These are phyloP conservation scores for Halichondria panicea DNA, from an alignment of 37 sponge, comb jelly and placozoan species.

Conservation along the genomic window DNA sequence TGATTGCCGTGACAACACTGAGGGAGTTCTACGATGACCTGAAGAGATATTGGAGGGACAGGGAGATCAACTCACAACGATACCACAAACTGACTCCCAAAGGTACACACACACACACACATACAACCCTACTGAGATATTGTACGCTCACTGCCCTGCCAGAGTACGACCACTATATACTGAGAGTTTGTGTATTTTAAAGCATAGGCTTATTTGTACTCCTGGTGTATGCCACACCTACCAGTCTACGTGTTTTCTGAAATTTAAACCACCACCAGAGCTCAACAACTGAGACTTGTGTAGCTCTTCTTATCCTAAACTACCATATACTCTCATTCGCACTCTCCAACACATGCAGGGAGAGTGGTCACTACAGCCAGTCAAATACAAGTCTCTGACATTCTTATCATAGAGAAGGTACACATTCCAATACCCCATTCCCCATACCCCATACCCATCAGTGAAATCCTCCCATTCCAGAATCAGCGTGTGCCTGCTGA, in stretches of 20 bases:
- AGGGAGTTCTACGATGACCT: slow-evolving; percentile 90
- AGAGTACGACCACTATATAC: no score
- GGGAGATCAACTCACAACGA: slow-evolving; percentile 74
- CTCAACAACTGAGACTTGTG: no score
- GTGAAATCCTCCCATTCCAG: slow-evolving; percentile 34
- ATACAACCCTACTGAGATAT: no score
- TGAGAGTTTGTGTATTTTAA: no score
- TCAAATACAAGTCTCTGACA: slow-evolving; percentile 79
- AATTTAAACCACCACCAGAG: no score
- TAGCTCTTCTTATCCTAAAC: no score
- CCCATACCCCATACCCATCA: not conserved
- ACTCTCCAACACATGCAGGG: no score
- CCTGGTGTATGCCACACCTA: not conserved
- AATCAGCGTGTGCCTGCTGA: slow-evolving; percentile 93
- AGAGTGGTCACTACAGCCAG: slow-evolving; percentile 42
- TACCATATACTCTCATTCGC: no score
- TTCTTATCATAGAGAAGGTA: slow-evolving; percentile 83
- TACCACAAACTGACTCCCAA: slow-evolving; percentile 74
- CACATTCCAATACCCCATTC: not conserved
- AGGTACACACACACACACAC: slow-evolving; percentile 60
- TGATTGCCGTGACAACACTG: slow-evolving; percentile 78
- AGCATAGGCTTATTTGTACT: not conserved
- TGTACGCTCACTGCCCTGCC: not conserved
- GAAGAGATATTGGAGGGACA: slow-evolving; percentile 80
- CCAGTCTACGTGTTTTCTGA: no score